phyloP scores from a whole-genome alignment of 2,797 vertebrate genomes.

The Florisuga fusca region DNA sequence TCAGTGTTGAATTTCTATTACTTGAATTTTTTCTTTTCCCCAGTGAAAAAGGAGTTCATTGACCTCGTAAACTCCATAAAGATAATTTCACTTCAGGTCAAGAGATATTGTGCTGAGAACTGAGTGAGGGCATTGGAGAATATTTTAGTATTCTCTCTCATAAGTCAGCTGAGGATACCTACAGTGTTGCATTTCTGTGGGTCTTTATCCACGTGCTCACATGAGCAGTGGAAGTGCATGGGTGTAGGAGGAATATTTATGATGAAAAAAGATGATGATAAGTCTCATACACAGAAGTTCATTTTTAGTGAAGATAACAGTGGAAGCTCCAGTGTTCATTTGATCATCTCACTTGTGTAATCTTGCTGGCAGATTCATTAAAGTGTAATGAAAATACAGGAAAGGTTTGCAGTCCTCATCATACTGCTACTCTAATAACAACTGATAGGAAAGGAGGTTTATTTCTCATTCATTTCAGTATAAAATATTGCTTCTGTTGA shows the following conservation, averaged over 20 bases:
- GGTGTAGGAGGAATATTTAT: slow-evolving; percentile 26
- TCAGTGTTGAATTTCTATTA: neutral
- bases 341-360: slow-evolving; percentile 27
- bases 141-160: slow-evolving; percentile 3
- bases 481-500: slow-evolving; percentile 13
- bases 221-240: neutral
- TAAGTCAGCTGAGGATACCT: slow-evolving; percentile 2
- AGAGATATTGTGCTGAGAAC: neutral
- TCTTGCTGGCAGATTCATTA: slow-evolving; percentile 49
- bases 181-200: neutral
- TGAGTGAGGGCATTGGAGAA: neutral
- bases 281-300: neutral
- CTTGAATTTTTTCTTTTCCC: neutral
- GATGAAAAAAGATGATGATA: neutral
- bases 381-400: slow-evolving; percentile 40
- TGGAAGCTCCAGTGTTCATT: neutral
- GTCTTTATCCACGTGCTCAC: neutral
- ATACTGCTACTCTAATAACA: neutral
- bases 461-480: slow-evolving; percentile 23
- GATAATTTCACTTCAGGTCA: slow-evolving; percentile 20
- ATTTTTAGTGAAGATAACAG: slow-evolving; percentile 22
- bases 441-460: neutral
- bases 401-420: neutral
- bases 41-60: slow-evolving; percentile 3
- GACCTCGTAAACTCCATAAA: slow-evolving; percentile 19